These are phyloP conservation scores for Polyommatus iphigenia DNA, from an alignment of 2,888 invertebrate species.

Conservation along the genomic window DNA sequence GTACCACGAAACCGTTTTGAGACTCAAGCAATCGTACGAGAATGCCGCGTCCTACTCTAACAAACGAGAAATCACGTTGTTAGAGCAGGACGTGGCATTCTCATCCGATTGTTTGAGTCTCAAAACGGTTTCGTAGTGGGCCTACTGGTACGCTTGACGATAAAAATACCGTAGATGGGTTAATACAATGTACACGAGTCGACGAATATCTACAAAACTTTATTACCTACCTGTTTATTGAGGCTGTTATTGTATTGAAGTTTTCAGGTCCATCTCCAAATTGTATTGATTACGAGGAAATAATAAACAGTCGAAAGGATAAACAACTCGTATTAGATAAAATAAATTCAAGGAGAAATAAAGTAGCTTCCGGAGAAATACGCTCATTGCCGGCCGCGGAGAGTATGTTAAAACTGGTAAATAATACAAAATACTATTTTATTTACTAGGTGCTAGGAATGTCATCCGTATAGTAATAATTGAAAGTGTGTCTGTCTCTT, in stretches of 20 bases:
- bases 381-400: conserved; percentile 61
- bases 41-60: no score
- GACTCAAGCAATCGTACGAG: no score
- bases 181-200: neutral
- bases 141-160: neutral
- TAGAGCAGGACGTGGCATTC: no score
- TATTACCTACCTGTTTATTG: conserved; percentile 2
- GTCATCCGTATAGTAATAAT: neutral
- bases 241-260: conserved; percentile 31
- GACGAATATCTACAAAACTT: neutral
- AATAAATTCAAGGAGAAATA: conserved; percentile 66
- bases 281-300: conserved; percentile 58
- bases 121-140: no score
- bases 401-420: conserved; percentile 67
- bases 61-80: no score
- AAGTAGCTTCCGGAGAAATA: conserved; percentile 66
- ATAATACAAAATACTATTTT: neutral
- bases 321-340: conserved; percentile 60
- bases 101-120: no score
- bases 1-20: no score
- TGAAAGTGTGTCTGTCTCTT: no score
- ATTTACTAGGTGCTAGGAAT: neutral
- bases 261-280: conserved; percentile 49
- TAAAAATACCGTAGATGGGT: neutral
- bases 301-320: conserved; percentile 52